phyloP scores from a whole-genome alignment of 2,113 vertebrate species.

The Burhinus oedicnemus region DNA sequence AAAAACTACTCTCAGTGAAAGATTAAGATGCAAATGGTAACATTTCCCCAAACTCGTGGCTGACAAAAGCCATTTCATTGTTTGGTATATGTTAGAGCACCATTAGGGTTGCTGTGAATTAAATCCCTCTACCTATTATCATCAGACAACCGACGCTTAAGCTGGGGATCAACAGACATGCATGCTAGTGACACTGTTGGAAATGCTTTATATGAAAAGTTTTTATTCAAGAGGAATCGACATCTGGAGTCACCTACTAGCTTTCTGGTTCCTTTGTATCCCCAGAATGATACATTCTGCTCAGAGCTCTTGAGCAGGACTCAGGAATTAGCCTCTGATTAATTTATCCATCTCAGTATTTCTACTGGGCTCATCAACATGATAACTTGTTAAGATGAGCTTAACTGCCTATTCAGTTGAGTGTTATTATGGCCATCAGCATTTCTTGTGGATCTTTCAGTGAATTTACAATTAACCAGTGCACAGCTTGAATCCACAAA shows the following conservation, averaged over 20 bases:
- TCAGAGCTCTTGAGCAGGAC: background rate
- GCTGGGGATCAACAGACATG: background rate
- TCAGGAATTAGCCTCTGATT: background rate
- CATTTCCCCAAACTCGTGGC: background rate
- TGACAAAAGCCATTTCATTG: slow-evolving; percentile 33
- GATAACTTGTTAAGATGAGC: background rate
- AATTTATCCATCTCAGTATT: background rate
- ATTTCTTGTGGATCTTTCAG: slow-evolving; percentile 3
- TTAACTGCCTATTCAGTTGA: background rate
- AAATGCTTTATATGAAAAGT: background rate
- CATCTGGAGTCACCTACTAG: background rate
- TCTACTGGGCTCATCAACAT: background rate
- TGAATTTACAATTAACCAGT: slow-evolving; percentile 18
- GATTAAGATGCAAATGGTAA: slow-evolving; percentile 12
- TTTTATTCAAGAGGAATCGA: background rate
- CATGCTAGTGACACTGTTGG: background rate
- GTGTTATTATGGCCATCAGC: background rate
- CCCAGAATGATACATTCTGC: background rate
- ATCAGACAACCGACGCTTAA: slow-evolving; percentile 4
- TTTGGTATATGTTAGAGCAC: background rate
- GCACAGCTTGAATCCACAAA: background rate
- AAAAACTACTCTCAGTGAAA: background rate
- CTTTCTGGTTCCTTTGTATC: background rate
- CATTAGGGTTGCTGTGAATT: background rate
- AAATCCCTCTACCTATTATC: background rate